Conservation (phyloP, 2,113 vertebrate genomes). For the Nycticryphes semicollaris region DNA sequence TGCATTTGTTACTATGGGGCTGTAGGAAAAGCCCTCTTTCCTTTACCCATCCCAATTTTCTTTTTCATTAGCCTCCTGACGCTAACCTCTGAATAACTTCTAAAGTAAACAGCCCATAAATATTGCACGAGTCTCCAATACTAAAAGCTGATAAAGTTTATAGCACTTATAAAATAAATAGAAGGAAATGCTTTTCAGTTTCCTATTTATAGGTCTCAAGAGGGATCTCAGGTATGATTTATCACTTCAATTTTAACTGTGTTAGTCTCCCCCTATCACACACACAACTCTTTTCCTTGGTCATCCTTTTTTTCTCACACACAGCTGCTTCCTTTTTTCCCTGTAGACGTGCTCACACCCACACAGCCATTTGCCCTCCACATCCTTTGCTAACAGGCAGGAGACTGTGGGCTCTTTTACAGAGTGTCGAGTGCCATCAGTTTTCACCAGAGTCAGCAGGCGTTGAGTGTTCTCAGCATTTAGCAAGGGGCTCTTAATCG, state of each 20-base stretch:
- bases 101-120: slow-evolving; percentile 79
- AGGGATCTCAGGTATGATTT: slow-evolving; percentile 78
- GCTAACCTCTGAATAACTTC: slow-evolving; percentile 76
- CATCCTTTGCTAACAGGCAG: slow-evolving; percentile 45
- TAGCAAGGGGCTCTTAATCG: slow-evolving; percentile 11
- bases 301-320: slow-evolving; percentile 30
- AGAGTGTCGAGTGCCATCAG: slow-evolving; percentile 32
- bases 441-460: slow-evolving; percentile 60
- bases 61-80: slow-evolving; percentile 77
- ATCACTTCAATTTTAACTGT: slow-evolving; percentile 79
- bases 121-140: slow-evolving; percentile 78
- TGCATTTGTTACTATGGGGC: slow-evolving; percentile 42
- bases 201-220: slow-evolving; percentile 78
- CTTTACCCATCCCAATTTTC: slow-evolving; percentile 62
- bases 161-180: slow-evolving; percentile 83
- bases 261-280: slow-evolving; percentile 47
- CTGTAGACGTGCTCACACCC: slow-evolving; percentile 41
- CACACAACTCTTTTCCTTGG: slow-evolving; percentile 22
- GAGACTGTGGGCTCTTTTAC: not conserved
- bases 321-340: slow-evolving; percentile 57
- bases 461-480: not conserved
- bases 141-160: slow-evolving; percentile 84
- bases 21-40: slow-evolving; percentile 60
- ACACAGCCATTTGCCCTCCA: slow-evolving; percentile 55
- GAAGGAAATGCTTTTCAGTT: slow-evolving; percentile 80